Conservation (phyloP, 2,113 vertebrate genomes). For the Pituophis catenifer region DNA sequence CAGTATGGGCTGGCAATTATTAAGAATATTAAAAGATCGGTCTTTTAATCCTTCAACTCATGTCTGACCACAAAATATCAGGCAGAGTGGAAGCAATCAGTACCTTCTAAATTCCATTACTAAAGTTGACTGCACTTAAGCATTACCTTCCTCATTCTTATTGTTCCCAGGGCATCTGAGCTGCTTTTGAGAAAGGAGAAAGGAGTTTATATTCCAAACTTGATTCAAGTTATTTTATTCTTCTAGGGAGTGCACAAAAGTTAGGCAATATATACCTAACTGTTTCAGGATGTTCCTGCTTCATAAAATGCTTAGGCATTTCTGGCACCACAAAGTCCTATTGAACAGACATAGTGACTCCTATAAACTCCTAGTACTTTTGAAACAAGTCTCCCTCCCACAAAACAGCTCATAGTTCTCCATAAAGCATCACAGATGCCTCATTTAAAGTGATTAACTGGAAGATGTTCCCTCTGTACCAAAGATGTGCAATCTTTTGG, state of each 20-base stretch:
- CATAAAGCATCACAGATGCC: not conserved
- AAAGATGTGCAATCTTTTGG: not conserved
- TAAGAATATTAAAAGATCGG: not conserved
- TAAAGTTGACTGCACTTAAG: not conserved
- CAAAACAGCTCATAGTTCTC: not conserved
- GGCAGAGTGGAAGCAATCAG: not conserved
- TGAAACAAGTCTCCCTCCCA: not conserved
- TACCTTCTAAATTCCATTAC: not conserved
- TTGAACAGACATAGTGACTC: constrained; percentile 4
- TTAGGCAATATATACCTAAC: constrained; percentile 6
- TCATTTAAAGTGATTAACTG: not conserved
- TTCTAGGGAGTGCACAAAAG: not conserved
- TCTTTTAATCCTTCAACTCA: not conserved
- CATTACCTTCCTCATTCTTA: not conserved
- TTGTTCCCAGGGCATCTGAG: not conserved
- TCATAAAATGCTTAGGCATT: constrained; percentile 21
- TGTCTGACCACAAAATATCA: not conserved
- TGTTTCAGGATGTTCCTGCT: constrained; percentile 6
- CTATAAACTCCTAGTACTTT: not conserved
- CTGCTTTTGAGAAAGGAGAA: not conserved
- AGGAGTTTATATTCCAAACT: not conserved
- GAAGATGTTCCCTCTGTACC: not conserved
- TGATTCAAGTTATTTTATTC: not conserved
- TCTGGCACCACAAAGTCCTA: constrained; percentile 11
- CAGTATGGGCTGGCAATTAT: not conserved